These are phyloP conservation scores for Tragopan temminckii DNA, from an alignment of 2,797 vertebrate species.

Conservation along the genomic window DNA sequence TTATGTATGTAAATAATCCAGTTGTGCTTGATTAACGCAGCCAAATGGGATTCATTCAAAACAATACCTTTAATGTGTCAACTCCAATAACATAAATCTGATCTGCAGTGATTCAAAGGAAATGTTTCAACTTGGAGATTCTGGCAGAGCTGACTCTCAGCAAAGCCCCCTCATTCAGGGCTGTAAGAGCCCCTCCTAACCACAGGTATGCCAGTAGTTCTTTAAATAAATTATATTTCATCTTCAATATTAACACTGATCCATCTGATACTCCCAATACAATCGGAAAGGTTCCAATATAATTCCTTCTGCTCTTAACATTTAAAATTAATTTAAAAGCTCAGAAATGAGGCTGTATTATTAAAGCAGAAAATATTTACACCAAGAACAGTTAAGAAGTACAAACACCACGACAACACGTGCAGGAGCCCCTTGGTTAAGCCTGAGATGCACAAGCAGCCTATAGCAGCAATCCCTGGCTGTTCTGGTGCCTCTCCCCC, in stretches of 20 bases:
- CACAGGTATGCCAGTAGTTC: neutral
- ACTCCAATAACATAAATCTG: constrained; percentile 14
- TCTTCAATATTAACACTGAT: neutral
- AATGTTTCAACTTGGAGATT: neutral
- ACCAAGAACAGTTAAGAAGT: neutral
- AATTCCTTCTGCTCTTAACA: neutral
- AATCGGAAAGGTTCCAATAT: neutral
- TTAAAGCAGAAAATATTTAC: neutral
- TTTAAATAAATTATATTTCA: neutral
- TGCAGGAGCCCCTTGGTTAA: neutral
- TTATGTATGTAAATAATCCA: constrained; percentile 35
- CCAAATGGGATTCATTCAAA: constrained; percentile 23
- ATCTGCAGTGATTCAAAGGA: constrained; percentile 7
- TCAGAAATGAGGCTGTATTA: neutral
- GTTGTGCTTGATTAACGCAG: neutral
- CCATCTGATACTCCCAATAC: neutral
- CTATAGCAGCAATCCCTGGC: neutral
- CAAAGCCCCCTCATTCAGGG: no score
- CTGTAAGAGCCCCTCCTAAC: neutral
- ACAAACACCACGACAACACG: neutral
- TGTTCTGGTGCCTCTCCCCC: neutral
- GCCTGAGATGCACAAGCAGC: neutral
- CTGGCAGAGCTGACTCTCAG: no score
- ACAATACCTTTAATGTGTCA: constrained; percentile 32
- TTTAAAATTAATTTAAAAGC: neutral